phyloP scores from a whole-genome alignment of 2,113 vertebrate genomes.

The Leiothrix lutea region DNA sequence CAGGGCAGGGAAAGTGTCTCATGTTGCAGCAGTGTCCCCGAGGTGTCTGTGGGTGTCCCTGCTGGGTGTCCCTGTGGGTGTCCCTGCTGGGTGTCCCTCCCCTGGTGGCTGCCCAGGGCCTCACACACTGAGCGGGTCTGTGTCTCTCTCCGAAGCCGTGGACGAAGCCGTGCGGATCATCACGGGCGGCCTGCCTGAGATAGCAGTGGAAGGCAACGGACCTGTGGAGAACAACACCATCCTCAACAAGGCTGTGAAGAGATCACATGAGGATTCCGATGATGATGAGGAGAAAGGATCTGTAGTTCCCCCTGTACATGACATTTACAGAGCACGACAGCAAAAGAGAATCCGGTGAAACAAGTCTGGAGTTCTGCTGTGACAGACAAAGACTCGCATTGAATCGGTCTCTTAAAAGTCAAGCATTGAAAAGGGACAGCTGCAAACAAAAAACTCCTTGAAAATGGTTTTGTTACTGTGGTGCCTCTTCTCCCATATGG shows the following conservation, averaged over 20 bases:
- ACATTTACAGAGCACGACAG: conserved; percentile 96
- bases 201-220: conserved; percentile 88
- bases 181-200: conserved; percentile 86
- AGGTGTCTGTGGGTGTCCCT: background rate
- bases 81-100: background rate
- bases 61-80: background rate
- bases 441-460: conserved; percentile 71
- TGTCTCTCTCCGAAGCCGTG: conserved; percentile 75
- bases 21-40: background rate
- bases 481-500: conserved; percentile 75
- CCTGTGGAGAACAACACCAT: conserved; percentile 88
- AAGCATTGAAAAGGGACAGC: conserved; percentile 70
- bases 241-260: conserved; percentile 89
- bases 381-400: conserved; percentile 42
- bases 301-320: conserved; percentile 91
- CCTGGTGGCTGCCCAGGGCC: background rate
- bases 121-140: background rate
- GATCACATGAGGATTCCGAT: conserved; percentile 93
- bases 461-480: conserved; percentile 77
- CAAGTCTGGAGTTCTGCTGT: background rate
- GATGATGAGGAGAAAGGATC: conserved; percentile 98
- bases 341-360: conserved; percentile 97
- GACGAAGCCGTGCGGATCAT: conserved; percentile 94
- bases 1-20: background rate
- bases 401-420: conserved; percentile 70